phyloP scores from a whole-genome alignment of 2,113 vertebrate species.

The Lathamus discolor region DNA sequence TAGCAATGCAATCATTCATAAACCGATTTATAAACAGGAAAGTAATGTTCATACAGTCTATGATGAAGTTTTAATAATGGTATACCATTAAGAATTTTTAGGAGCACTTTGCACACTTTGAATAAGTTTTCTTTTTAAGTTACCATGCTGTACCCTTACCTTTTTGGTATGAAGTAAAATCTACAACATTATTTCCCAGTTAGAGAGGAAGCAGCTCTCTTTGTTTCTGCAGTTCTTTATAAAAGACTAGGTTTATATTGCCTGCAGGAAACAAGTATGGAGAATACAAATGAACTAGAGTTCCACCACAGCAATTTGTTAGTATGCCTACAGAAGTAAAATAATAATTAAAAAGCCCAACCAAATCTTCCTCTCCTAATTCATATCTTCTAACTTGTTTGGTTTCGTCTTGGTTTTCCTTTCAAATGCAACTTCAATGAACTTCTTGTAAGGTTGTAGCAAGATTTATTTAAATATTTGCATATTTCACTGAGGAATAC shows the following conservation, averaged over 20 bases:
- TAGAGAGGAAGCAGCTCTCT: background rate
- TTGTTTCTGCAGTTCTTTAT: background rate
- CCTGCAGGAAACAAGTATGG: background rate
- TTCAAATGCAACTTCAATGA: background rate
- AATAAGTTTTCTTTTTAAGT: background rate
- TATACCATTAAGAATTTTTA: background rate
- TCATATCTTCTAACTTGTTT: background rate
- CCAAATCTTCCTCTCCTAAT: background rate
- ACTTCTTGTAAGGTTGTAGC: background rate
- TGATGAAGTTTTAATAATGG: background rate
- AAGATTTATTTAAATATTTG: background rate
- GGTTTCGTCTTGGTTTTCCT: background rate
- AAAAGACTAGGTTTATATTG: background rate
- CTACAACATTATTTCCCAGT: background rate
- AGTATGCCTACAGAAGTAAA: background rate
- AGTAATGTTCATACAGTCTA: background rate
- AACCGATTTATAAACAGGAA: background rate
- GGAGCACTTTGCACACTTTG: background rate
- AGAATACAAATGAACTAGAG: background rate
- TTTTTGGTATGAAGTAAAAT: background rate
- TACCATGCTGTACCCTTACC: background rate
- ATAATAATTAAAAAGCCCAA: background rate
- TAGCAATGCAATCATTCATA: background rate
- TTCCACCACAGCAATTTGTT: background rate
- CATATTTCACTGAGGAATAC: background rate